A percentile compares a stretch with the other conserved stretches of the same genome.
Conservation (phyloP, 1,140 invertebrate genomes). For the Eurosta solidaginis region DNA sequence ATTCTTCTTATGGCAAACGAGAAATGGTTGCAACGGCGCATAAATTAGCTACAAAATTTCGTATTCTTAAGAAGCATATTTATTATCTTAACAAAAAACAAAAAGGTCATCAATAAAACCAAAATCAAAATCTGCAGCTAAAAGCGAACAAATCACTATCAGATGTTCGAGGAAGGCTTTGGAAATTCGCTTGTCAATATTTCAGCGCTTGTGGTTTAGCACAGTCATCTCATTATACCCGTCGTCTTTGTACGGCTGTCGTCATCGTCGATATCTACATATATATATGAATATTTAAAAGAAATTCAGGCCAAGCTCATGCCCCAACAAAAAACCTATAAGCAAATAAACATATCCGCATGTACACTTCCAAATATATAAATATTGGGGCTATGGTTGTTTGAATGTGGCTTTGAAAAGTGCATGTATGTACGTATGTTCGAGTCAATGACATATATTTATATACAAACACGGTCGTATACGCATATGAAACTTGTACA, state of each 20-base stretch:
- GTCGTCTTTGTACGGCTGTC: not conserved
- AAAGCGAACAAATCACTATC: not conserved
- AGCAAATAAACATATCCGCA: conserved; percentile 13
- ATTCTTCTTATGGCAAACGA: too few relatives aligned
- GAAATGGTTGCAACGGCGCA: too few relatives aligned
- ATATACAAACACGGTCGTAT: conserved; percentile 5
- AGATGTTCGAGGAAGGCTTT: not conserved
- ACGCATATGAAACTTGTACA: not conserved
- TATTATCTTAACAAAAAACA: too few relatives aligned
- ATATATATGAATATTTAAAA: conserved; percentile 8
- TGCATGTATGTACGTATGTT: not conserved
- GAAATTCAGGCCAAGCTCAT: conserved; percentile 38
- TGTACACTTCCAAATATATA: not conserved
- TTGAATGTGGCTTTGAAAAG: not conserved
- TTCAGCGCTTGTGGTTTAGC: not conserved
- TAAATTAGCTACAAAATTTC: too few relatives aligned
- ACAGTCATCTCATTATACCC: not conserved
- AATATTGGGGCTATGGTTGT: not conserved
- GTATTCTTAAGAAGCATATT: too few relatives aligned
- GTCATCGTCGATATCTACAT: not conserved
- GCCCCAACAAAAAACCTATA: conserved; percentile 22
- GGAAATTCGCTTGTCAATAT: not conserved
- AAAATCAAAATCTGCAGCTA: not conserved
- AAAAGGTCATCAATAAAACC: too few relatives aligned
- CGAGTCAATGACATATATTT: conserved; percentile 32